Base-by-base conservation (phyloP, 2,797 vertebrate species). In the Chelon labrosus region DNA sequence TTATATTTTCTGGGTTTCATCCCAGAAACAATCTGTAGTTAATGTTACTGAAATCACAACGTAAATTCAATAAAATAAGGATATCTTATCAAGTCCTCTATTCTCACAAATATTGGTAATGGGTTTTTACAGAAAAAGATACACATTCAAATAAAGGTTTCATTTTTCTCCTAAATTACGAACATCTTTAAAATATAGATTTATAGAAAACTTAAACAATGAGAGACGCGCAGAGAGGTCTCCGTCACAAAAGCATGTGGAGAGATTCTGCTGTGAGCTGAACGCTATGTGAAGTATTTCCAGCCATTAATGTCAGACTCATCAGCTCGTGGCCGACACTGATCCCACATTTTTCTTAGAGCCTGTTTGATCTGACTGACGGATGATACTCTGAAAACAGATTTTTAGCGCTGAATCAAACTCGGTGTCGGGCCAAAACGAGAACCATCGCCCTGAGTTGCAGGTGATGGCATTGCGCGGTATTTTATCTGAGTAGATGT, bases 241-340 rank as follows among this genome's bases (percentile, higher is more conserved):
- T 12, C 7, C 7, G 46, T 9, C 31, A 6, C 25, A 11, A 16
- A 42, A 11, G n/a, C 49, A 35, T 17, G 53, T n/a, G 52, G 20
- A 53, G 4, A 47, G 16, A n/a, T 42, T 52, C 49, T 47, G 67
- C 51, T 20, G 16, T 19, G 37, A 37, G n/a, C 0, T 27, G 14
- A 55, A 55, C 35, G n/a, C 59, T 46, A n/a, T 66, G 62, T 54
- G 35, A 61, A 4, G 2, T 25, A 27, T 44, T 44, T 44, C 16
- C 42, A 16, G 14, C 46, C n/a, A 19, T 19, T 47, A 19, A 47
- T 47, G 46, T 19, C 7, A 60, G 39, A 31, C 22, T 50, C 51
- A 58, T 65, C 55, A 13, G 19, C 50, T 35, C n/a, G 37, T 1
- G 9, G 39, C n/a, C 17, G 11, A 20, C 9, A 10, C 52, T 53